Percentiles rank a stretch among this genome's conserved stretches.
Conservation (phyloP, 2,888 invertebrate species). For the Allacma fusca region DNA sequence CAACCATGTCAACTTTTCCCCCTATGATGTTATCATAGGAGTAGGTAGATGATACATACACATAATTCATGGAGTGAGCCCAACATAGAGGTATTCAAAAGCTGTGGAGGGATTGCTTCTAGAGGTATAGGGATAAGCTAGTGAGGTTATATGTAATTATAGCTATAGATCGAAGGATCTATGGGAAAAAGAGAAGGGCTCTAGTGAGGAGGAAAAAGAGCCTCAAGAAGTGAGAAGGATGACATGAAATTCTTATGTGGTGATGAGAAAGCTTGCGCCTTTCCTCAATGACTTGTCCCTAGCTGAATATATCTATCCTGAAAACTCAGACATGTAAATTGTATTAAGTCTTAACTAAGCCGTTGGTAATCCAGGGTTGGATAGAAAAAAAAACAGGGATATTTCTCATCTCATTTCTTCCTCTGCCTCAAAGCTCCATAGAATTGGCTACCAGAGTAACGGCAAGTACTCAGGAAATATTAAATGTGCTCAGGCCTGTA, state of each 20-base stretch:
- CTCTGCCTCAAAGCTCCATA: neutral
- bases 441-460: neutral
- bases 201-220: slow-evolving; percentile 16
- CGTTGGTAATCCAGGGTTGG: slow-evolving; percentile 5
- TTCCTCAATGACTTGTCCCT: slow-evolving; percentile 31
- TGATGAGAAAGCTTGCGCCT: slow-evolving; percentile 9
- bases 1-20: slow-evolving; percentile 5
- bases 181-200: neutral
- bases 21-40: neutral
- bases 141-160: no score
- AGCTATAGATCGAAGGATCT: no score
- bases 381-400: neutral
- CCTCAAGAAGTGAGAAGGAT: slow-evolving; percentile 29
- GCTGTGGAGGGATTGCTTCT: neutral
- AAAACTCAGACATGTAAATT: neutral
- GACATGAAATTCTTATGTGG: slow-evolving; percentile 30
- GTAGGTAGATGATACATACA: neutral
- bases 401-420: neutral
- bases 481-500: neutral
- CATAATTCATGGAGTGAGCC: no score
- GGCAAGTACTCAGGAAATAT: neutral
- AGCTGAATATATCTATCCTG: neutral
- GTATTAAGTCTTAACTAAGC: slow-evolving; percentile 8
- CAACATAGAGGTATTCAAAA: neutral
- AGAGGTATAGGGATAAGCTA: neutral